Conservation (phyloP, 2,797 vertebrate species). For the Chaunax sp. region DNA sequence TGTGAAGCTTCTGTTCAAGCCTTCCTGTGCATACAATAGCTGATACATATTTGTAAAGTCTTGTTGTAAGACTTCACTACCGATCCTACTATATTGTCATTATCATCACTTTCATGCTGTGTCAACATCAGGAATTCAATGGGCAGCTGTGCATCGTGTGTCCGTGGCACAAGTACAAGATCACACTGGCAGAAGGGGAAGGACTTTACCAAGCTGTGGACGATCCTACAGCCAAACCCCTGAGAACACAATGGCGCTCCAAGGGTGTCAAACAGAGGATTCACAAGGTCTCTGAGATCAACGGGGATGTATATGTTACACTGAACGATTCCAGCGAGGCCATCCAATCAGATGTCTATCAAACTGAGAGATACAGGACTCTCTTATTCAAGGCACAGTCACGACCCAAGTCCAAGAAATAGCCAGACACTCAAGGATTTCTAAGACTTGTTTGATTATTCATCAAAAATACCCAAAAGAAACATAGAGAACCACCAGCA, state of each 20-base stretch:
- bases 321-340: slow-evolving; percentile 82
- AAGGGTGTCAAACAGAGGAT: slow-evolving; percentile 94
- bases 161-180: slow-evolving; percentile 96
- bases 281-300: slow-evolving; percentile 86
- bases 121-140: slow-evolving; percentile 85
- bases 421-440: slow-evolving; percentile 6
- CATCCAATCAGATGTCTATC: slow-evolving; percentile 90
- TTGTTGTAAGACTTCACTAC: background rate
- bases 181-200: slow-evolving; percentile 92
- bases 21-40: background rate
- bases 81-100: background rate
- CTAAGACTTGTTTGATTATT: background rate
- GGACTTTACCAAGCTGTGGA: slow-evolving; percentile 89
- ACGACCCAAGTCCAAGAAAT: slow-evolving; percentile 38
- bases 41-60: background rate
- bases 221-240: slow-evolving; percentile 84
- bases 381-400: slow-evolving; percentile 30
- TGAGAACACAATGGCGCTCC: slow-evolving; percentile 88
- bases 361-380: slow-evolving; percentile 83
- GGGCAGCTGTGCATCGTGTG: slow-evolving; percentile 90
- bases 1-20: background rate
- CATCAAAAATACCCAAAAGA: background rate
- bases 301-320: slow-evolving; percentile 86
- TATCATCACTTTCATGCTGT: slow-evolving; percentile 13
- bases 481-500: too few species aligned